Evolutionary conservation across 2,113 vertebrate species (phyloP).

Genomic region (Lophius piscatorius): DNA sequence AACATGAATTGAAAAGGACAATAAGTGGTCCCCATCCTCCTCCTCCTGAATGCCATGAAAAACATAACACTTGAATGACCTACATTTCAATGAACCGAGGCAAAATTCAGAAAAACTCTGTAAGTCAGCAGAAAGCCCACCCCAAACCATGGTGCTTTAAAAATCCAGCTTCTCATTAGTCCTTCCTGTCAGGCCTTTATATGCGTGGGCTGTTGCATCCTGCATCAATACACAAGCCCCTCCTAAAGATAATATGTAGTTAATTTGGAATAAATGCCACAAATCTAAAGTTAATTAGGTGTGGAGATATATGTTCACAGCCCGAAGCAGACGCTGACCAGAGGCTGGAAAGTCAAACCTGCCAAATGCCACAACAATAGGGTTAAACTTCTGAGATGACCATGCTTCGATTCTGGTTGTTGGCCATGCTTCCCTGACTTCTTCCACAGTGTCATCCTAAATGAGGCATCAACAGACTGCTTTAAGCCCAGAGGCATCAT

Average conservation of each 20-base stretch:
- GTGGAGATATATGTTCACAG: slow-evolving; percentile 50
- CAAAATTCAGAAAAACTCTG: background rate
- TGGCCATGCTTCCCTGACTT: slow-evolving; percentile 38
- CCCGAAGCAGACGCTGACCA: slow-evolving; percentile 56
- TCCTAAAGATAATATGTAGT: slow-evolving; percentile 71
- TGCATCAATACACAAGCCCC: slow-evolving; percentile 59
- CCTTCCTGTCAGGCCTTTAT: slow-evolving; percentile 57
- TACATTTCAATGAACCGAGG: background rate
- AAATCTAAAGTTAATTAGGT: slow-evolving; percentile 72
- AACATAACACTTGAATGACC: slow-evolving; percentile 2
- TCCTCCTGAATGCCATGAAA: background rate
- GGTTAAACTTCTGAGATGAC: slow-evolving; percentile 35
- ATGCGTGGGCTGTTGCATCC: slow-evolving; percentile 56
- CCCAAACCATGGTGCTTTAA: background rate
- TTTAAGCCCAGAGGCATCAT: slow-evolving; percentile 68
- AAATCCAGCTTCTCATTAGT: slow-evolving; percentile 16
- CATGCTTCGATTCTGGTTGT: slow-evolving; percentile 28
- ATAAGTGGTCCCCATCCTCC: background rate
- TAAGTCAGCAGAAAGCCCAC: background rate
- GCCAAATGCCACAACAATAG: slow-evolving; percentile 28
- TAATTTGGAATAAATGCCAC: slow-evolving; percentile 78
- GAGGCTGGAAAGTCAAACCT: slow-evolving; percentile 38
- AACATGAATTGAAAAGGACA: background rate
- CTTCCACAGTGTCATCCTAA: slow-evolving; percentile 58
- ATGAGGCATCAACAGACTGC: slow-evolving; percentile 74